Percentiles rank a stretch among this genome's conserved stretches.
These are phyloP conservation scores for Catagonus wagneri DNA, from an alignment of 2,113 vertebrate genomes.

Conservation along the genomic window DNA sequence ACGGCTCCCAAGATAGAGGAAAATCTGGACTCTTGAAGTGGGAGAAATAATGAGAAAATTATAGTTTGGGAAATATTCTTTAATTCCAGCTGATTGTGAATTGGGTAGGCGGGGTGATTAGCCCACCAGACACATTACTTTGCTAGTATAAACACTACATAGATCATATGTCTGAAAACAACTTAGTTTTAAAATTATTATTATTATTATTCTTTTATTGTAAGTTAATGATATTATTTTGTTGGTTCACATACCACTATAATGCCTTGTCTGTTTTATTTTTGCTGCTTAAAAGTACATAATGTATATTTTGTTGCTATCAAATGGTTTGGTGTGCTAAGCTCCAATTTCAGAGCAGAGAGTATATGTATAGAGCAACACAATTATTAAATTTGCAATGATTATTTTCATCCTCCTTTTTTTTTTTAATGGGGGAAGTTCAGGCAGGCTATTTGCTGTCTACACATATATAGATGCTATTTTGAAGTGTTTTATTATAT, in stretches of 20 bases:
- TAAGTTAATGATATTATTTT: not conserved
- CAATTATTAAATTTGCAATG: not conserved
- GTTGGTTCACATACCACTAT: not conserved
- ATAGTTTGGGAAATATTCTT: not conserved
- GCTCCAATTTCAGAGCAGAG: not conserved
- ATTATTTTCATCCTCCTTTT: not conserved
- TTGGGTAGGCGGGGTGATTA: not conserved
- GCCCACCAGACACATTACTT: not conserved
- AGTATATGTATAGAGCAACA: not conserved
- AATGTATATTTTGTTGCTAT: not conserved
- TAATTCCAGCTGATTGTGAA: constrained; percentile 16
- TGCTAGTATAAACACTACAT: not conserved
- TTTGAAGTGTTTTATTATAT: not conserved
- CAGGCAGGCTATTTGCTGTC: not conserved
- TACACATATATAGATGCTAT: not conserved
- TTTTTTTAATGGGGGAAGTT: not conserved
- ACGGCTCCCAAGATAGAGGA: not conserved
- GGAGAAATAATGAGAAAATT: constrained; percentile 37
- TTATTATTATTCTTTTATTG: not conserved
- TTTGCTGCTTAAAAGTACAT: not conserved
- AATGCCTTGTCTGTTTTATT: not conserved
- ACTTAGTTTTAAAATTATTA: constrained; percentile 33
- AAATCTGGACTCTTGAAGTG: not conserved
- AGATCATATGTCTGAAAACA: not conserved
- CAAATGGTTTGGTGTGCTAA: not conserved